Base-by-base conservation (phyloP, 1,140 invertebrate genomes). In the Rhagoletis pomonella region DNA sequence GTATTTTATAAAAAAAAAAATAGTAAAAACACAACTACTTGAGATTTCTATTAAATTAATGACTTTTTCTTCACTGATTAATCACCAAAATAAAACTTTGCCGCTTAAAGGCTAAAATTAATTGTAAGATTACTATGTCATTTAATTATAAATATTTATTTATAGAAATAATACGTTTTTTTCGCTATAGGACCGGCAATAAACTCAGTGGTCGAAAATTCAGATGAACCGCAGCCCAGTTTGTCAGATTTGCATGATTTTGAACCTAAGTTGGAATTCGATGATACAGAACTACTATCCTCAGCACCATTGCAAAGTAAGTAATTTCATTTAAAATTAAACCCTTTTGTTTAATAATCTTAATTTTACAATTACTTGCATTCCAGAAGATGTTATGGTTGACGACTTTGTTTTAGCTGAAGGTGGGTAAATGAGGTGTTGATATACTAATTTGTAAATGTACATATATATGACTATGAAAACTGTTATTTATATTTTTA, bases 241-340 rank as follows among this genome's bases (percentile, higher is more conserved):
- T 94, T 98, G 85, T 98, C 97, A 59, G 97, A 98, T 93, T 97
- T 96, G 92, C 97, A 98, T 93, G 97, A 98, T 94, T 97, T 98
- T 93, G 98, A 99, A 92, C 98, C 98, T 44, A 97, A 98, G 94
- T 94, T 99, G 91, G 98, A 99, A 93, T 99, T 99, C 94, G 98
- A 99, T 94, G 98, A 99, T 94, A 97, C 97, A 12, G 98, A 99
- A 94, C 89, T 93, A 62, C 89, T 93, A 89, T 89, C 89, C 44
- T 89, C 91, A 86, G 88, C 90, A 4, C 88, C 90, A 39, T 87
- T 92, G 58, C 90, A 92, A 87, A 90, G 91, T 92, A 90, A 91
- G 90, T 87, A 64, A 29, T 69, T 73, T 58, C 62, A 85, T 69
- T 87, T 88, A 67, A 29, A 29, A 29, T 29, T 29, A 29, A 29